A percentile compares a stretch with the other conserved stretches of the same genome.
Conservation (phyloP, 2,113 vertebrate species). For the Nerophis lumbriciformis region DNA sequence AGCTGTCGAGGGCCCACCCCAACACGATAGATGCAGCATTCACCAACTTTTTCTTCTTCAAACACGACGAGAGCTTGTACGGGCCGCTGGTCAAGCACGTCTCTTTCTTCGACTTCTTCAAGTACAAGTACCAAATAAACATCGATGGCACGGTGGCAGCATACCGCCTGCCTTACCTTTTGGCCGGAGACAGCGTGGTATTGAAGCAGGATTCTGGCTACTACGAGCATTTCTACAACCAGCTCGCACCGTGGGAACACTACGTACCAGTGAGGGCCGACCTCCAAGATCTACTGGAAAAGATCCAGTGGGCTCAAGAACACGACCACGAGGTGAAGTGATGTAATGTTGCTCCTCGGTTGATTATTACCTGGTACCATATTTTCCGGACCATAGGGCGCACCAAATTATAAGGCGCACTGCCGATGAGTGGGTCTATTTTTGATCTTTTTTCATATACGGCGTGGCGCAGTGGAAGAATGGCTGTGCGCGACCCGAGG, state of each 20-base stretch:
- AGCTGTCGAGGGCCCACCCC: slow-evolving; percentile 83
- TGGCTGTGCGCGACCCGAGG: no score
- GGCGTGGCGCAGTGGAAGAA: no score
- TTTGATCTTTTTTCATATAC: no score
- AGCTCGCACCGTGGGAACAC: slow-evolving; percentile 88
- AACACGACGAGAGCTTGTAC: slow-evolving; percentile 89
- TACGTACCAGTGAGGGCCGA: slow-evolving; percentile 90
- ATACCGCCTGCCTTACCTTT: slow-evolving; percentile 89
- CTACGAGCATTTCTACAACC: slow-evolving; percentile 94
- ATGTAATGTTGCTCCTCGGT: background rate
- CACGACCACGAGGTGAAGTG: slow-evolving; percentile 85
- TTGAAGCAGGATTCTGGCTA: slow-evolving; percentile 94
- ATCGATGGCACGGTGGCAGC: slow-evolving; percentile 95
- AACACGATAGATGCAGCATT: slow-evolving; percentile 89
- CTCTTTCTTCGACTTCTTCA: slow-evolving; percentile 98
- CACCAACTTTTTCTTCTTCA: slow-evolving; percentile 98
- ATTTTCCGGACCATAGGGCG: no score
- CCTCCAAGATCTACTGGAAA: slow-evolving; percentile 89
- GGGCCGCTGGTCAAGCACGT: slow-evolving; percentile 97
- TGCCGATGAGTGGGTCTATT: no score
- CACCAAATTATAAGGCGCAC: no score
- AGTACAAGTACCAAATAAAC: slow-evolving; percentile 98
- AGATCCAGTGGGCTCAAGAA: slow-evolving; percentile 89
- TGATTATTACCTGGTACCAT: no score
- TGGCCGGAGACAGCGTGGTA: slow-evolving; percentile 91